phyloP scores from a whole-genome alignment of 2,797 vertebrate genomes.

The Hydrocynus forskahlii region DNA sequence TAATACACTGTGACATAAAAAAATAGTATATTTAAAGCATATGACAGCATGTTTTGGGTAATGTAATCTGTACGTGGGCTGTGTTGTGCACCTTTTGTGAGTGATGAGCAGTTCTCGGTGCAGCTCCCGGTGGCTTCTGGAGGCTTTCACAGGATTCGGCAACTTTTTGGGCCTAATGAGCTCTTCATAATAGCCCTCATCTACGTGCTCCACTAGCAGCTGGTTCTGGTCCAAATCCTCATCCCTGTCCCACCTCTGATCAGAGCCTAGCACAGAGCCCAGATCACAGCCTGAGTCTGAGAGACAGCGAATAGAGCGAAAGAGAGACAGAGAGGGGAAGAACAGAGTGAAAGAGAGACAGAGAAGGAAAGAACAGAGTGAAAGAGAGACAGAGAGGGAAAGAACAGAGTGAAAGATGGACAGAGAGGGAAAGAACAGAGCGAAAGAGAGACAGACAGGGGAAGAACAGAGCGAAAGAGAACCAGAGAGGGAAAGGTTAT shows the following conservation, averaged over 20 bases:
- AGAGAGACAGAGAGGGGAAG: neutral
- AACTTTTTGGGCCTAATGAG: constrained; percentile 90
- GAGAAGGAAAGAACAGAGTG: too few relatives aligned
- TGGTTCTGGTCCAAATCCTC: constrained; percentile 46
- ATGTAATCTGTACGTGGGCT: constrained; percentile 8
- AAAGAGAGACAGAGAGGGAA: too few relatives aligned
- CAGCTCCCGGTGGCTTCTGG: constrained; percentile 86
- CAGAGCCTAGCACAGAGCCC: constrained; percentile 71
- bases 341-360: neutral
- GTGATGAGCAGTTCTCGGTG: constrained; percentile 87
- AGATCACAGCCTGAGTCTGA: constrained; percentile 63
- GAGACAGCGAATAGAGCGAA: neutral
- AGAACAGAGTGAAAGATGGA: too few relatives aligned
- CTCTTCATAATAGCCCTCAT: constrained; percentile 81
- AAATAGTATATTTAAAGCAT: neutral
- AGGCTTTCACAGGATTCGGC: constrained; percentile 83
- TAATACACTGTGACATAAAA: neutral
- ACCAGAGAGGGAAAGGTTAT: too few relatives aligned
- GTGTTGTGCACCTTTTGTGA: constrained; percentile 78
- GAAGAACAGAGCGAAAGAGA: too few relatives aligned
- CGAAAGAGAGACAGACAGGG: too few relatives aligned
- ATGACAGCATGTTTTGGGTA: neutral
- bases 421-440: too few relatives aligned
- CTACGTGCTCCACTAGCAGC: constrained; percentile 66
- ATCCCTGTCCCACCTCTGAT: constrained; percentile 60